Percentiles rank a stretch among this genome's conserved stretches.
Evolutionary conservation across 1,140 invertebrate genomes (phyloP).

Genomic region (Drosophila mojavensis): DNA sequence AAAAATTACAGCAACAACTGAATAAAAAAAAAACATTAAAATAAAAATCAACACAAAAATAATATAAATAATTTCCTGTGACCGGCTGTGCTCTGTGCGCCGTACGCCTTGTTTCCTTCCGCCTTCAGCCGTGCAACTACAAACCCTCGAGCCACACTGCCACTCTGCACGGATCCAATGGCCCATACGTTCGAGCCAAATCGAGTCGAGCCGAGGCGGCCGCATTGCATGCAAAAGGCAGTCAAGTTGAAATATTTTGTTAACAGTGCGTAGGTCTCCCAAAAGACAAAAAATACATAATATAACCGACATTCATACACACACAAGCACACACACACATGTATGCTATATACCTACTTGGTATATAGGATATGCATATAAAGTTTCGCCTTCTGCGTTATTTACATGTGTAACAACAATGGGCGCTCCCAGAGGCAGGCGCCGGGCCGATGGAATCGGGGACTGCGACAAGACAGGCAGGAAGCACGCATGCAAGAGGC

Average conservation of each 20-base stretch:
- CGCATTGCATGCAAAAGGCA: conserved; percentile 37
- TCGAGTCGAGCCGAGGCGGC: conserved; percentile 6
- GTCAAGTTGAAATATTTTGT: conserved; percentile 56
- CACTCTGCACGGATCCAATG: conserved; percentile 6
- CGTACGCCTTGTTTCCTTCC: conserved; percentile 64
- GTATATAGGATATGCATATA: conserved; percentile 28
- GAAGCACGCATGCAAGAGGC: conserved; percentile 66
- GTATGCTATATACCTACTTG: background rate
- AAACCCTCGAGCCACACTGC: conserved; percentile 14
- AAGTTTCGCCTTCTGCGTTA: conserved; percentile 44
- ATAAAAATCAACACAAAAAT: conserved; percentile 60
- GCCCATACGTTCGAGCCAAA: conserved; percentile 13
- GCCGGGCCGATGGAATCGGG: conserved; percentile 25
- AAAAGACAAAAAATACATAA: conserved; percentile 48
- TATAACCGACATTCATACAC: conserved; percentile 1
- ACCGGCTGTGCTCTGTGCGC: conserved; percentile 56
- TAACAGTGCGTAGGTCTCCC: conserved; percentile 49
- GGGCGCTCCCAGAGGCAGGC: conserved; percentile 20
- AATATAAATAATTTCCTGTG: conserved; percentile 81
- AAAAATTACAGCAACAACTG: conserved; percentile 25
- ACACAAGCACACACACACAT: conserved; percentile 6
- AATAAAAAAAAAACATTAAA: conserved; percentile 45
- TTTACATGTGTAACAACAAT: conserved; percentile 55
- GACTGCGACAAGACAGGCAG: conserved; percentile 44
- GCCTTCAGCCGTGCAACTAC: conserved; percentile 54